Conservation (phyloP, 2,797 vertebrate species). For the Loriculus beryllinus region DNA sequence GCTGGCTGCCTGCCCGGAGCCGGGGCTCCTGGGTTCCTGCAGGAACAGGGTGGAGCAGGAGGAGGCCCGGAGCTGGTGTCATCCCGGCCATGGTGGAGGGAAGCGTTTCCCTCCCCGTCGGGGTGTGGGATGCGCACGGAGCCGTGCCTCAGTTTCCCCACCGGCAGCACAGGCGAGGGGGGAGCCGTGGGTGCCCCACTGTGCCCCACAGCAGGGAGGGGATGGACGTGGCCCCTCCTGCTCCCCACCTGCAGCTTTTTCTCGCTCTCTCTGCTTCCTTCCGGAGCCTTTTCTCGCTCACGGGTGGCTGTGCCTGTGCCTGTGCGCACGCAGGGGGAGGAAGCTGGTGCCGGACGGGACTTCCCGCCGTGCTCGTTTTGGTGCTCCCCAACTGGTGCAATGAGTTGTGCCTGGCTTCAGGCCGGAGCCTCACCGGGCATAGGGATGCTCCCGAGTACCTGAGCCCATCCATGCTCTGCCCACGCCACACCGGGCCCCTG, state of each 20-base stretch:
- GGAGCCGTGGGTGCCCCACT: background rate
- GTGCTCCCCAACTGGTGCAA: background rate
- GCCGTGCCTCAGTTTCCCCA: constrained; percentile 37
- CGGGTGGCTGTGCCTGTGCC: constrained; percentile 9
- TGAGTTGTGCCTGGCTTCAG: background rate
- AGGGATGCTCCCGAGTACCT: background rate
- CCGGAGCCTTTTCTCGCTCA: constrained; percentile 34
- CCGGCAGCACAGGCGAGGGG: background rate
- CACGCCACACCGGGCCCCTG: background rate
- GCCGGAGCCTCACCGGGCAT: fast-evolving
- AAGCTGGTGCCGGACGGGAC: background rate
- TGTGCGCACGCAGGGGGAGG: background rate
- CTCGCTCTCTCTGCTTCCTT: constrained; percentile 60
- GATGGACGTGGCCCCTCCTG: background rate
- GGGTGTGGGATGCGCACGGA: fast-evolving
- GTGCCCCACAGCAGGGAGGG: background rate
- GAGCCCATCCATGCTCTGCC: background rate
- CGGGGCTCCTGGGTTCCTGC: constrained; percentile 47
- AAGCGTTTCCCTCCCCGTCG: background rate
- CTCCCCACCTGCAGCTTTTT: constrained; percentile 14
- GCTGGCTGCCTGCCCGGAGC: constrained; percentile 28
- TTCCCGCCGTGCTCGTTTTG: background rate
- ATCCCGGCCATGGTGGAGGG: background rate
- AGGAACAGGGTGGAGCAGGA: constrained; percentile 58
- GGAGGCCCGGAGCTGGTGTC: constrained; percentile 41